Evolutionary conservation across 2,888 invertebrate genomes (phyloP), one percentile per base, ranked within the genome.

Genomic region (Chalcis sispes): DNA sequence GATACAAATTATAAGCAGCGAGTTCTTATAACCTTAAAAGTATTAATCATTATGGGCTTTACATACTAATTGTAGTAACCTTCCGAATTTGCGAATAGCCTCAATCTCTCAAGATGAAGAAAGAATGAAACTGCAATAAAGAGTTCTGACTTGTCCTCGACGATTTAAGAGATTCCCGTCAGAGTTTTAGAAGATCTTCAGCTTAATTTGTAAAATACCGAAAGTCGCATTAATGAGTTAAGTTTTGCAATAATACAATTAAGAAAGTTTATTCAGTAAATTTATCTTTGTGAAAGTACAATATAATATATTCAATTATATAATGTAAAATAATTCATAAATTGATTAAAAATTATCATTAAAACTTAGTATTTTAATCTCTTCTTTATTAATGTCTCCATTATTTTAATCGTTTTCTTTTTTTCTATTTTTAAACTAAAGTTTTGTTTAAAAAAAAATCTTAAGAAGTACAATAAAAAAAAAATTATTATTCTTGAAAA

Each of bases 31-130:
- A 80, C 79, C 77, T 56, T 71, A 67, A 80, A 74, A 78, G 78
- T 71, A 62, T 59, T 48, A 58, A 74, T 65, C 72, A 75, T 78
- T 79, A 72, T 73, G 73, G 78, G 79, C 81, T 84, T 83, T 83
- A 82, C 83, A 83, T 84, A 83, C 82, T 84, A 84, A 84, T 84
- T 82, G 81, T 83, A 78, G 80, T 75, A 80, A 80, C 79, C 80
- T 79, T 40, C 78, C 77, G 75, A 82, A 81, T 80, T 82, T 80
- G 76, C 62, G 75, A 75, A 78, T 79, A 77, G 72, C 75, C 77
- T 74, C 75, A 40, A 72, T 77, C 72, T 75, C 62, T 36, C 18
- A 13, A 54, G 52, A 66, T 66, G 54, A 40, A 52, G 69, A 76
- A 75, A 64, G 72, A 72, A 59, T 29, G 54, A 70, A 75, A 67